phyloP scores from a whole-genome alignment of 2,797 vertebrate genomes.

The Cyclura pinguis region DNA sequence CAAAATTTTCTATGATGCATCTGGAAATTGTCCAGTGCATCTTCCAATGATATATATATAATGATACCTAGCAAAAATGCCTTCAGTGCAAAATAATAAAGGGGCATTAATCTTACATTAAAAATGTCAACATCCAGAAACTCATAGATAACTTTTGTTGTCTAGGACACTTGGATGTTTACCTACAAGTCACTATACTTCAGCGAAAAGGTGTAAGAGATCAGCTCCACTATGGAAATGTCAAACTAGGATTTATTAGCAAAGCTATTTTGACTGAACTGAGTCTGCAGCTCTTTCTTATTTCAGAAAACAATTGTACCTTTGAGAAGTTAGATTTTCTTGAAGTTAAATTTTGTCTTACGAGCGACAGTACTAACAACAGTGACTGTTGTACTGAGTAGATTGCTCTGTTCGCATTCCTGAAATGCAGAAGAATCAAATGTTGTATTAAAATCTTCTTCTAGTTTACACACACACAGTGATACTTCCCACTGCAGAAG shows the following conservation, averaged over 20 bases:
- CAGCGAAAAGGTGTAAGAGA: not conserved
- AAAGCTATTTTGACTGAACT: not conserved
- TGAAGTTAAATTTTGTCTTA: not conserved
- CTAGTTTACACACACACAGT: not conserved
- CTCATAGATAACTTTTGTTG: too few relatives aligned
- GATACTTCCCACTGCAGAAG: not conserved
- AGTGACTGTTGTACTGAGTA: too few relatives aligned
- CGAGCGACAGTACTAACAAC: not conserved
- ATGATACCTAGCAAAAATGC: not conserved
- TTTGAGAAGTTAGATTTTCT: too few relatives aligned
- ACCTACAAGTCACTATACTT: not conserved
- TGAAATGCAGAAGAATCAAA: too few relatives aligned
- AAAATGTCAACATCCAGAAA: not conserved
- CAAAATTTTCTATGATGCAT: not conserved
- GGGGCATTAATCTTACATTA: not conserved
- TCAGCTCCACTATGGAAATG: not conserved
- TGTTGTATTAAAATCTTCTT: not conserved
- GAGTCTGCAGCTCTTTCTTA: not conserved
- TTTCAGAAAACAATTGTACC: not conserved
- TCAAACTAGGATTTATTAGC: not conserved
- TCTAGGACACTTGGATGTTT: not conserved
- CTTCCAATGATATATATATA: not conserved
- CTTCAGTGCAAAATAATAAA: not conserved
- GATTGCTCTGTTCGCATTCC: too few relatives aligned
- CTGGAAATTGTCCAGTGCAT: not conserved